Conservation (phyloP, 2,113 vertebrate genomes). For the Manacus vitellinus region DNA sequence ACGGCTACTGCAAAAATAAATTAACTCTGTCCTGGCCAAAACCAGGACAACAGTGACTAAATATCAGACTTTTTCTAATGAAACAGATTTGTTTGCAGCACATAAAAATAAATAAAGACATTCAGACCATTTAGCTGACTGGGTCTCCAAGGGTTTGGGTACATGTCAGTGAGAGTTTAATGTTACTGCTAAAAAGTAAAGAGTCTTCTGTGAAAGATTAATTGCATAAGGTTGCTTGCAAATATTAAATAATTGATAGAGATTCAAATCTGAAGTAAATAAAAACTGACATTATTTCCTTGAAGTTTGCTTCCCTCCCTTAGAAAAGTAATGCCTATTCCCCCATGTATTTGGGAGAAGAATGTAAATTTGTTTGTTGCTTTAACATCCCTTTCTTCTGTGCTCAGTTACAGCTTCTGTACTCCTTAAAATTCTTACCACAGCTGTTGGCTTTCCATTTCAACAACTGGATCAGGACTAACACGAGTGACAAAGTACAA, state of each 20-base stretch:
- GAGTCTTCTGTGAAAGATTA: not conserved
- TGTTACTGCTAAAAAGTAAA: conserved; percentile 38
- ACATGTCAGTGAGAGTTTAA: not conserved
- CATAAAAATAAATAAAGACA: conserved; percentile 21
- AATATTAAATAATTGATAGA: conserved; percentile 6
- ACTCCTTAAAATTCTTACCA: not conserved
- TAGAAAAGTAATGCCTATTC: not conserved
- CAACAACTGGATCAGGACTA: not conserved
- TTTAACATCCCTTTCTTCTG: not conserved
- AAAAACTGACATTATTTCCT: not conserved
- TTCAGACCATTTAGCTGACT: not conserved
- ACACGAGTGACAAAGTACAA: not conserved
- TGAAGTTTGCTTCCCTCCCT: not conserved
- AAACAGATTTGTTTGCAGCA: conserved; percentile 34
- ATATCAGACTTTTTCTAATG: conserved; percentile 30
- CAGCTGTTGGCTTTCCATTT: not conserved
- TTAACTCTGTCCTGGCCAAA: not conserved
- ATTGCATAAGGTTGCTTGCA: not conserved
- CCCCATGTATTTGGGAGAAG: not conserved
- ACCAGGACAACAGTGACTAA: not conserved
- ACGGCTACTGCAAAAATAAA: not conserved
- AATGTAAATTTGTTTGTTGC: not conserved
- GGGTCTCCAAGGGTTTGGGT: not conserved
- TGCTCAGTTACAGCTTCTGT: not conserved
- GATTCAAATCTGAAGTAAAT: conserved; percentile 2